Percentiles rank a stretch among this genome's conserved stretches.
Conservation (phyloP, 2,113 vertebrate genomes). For the Alouatta palliata region DNA sequence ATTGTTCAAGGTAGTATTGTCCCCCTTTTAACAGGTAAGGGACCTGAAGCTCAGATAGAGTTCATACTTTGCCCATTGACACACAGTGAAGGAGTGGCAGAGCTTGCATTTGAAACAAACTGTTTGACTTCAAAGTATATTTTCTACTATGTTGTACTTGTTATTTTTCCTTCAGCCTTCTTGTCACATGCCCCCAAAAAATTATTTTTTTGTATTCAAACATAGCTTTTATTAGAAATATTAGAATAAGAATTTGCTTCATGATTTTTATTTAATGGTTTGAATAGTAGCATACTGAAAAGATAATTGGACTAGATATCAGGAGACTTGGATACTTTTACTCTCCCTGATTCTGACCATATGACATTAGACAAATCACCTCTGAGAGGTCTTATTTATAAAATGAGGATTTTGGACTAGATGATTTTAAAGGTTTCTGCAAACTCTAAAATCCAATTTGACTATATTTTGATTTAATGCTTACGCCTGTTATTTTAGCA, state of each 20-base stretch:
- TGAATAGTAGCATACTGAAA: slow-evolving; percentile 29
- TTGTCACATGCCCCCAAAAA: neutral
- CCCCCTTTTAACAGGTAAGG: neutral
- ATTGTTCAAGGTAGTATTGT: slow-evolving; percentile 3
- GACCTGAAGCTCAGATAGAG: neutral
- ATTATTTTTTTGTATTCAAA: slow-evolving; percentile 34
- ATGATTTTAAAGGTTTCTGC: slow-evolving; percentile 28
- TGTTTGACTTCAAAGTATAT: neutral
- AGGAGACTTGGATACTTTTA: neutral
- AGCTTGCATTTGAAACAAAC: neutral
- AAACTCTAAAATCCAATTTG: slow-evolving; percentile 49
- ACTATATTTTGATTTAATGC: slow-evolving; percentile 25
- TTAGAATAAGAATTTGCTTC: neutral
- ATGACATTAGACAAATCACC: neutral
- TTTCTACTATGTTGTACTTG: neutral
- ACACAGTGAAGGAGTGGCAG: neutral
- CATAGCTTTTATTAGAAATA: slow-evolving; percentile 20
- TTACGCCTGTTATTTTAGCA: slow-evolving; percentile 33
- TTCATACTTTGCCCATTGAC: neutral
- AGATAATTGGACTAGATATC: neutral
- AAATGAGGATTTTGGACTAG: neutral
- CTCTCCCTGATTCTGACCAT: neutral
- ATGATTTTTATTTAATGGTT: neutral
- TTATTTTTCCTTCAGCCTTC: neutral
- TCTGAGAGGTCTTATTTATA: neutral